Evolutionary conservation across 1,140 invertebrate species (phyloP).

Genomic region (Pseudobourletiella spinata): DNA sequence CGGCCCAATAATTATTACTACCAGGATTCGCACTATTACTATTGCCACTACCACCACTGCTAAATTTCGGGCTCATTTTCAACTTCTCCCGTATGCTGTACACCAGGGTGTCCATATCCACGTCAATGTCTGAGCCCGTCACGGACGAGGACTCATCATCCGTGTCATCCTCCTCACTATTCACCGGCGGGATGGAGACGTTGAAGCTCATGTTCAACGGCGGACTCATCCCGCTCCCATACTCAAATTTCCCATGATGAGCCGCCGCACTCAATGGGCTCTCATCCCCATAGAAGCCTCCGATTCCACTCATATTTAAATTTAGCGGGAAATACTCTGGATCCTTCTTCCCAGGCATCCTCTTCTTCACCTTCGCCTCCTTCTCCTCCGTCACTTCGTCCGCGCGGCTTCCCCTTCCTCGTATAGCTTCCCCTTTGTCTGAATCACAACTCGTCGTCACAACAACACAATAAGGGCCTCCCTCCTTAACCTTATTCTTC

Average conservation of each 20-base stretch:
- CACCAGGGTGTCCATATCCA: slow-evolving; percentile 27
- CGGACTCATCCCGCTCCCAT: slow-evolving; percentile 1
- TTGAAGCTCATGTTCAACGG: slow-evolving; percentile 3
- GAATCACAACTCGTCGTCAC: no score
- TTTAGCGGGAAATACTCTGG: slow-evolving; percentile 34
- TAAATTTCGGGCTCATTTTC: slow-evolving; percentile 18
- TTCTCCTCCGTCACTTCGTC: no score
- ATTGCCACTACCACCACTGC: no score
- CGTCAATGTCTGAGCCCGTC: slow-evolving; percentile 16
- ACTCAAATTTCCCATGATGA: slow-evolving; percentile 26
- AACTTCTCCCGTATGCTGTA: slow-evolving; percentile 30
- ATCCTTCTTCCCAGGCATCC: slow-evolving; percentile 33
- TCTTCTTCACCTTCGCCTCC: no score
- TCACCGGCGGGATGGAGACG: slow-evolving; percentile 19
- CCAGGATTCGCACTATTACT: no score
- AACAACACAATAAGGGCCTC: no score
- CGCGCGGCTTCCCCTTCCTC: no score
- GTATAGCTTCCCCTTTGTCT: no score
- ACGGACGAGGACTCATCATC: slow-evolving; percentile 17
- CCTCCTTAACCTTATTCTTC: no score
- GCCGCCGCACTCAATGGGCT: slow-evolving; percentile 2
- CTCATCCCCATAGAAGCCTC: slow-evolving; percentile 13
- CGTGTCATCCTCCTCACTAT: slow-evolving; percentile 19
- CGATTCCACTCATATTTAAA: slow-evolving; percentile 22
- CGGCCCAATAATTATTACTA: neutral